Percentiles rank a stretch among this genome's conserved stretches.
Evolutionary conservation across 2,888 invertebrate genomes (phyloP).

Genomic region (Graphium colonna): DNA sequence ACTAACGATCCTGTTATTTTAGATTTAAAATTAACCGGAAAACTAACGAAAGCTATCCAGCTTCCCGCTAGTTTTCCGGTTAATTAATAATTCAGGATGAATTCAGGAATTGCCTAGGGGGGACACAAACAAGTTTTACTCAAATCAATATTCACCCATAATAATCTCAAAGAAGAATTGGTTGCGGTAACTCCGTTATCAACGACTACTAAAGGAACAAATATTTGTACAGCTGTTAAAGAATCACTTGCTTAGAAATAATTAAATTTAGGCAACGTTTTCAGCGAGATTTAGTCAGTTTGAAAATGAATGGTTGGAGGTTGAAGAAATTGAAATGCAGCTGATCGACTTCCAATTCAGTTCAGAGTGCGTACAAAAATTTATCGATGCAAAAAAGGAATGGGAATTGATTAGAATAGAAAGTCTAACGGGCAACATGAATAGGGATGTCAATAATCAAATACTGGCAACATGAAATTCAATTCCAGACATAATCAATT

Average conservation of each 20-base stretch:
- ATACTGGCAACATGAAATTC: slow-evolving; percentile 33
- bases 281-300: slow-evolving; percentile 28
- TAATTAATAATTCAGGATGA: too few species aligned
- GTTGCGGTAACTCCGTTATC: too few species aligned
- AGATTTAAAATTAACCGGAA: too few species aligned
- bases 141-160: too few species aligned
- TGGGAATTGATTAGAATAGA: slow-evolving; percentile 25
- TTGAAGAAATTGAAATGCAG: slow-evolving; percentile 31
- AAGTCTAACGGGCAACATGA: too few species aligned
- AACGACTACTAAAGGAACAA: neutral
- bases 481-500: slow-evolving; percentile 13
- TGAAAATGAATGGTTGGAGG: slow-evolving; percentile 27
- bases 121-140: too few species aligned
- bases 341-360: slow-evolving; percentile 31
- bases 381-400: slow-evolving; percentile 27
- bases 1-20: too few species aligned
- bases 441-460: slow-evolving; percentile 32
- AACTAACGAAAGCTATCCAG: too few species aligned
- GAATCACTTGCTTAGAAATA: slow-evolving; percentile 27
- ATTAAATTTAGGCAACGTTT: slow-evolving; percentile 30
- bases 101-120: too few species aligned
- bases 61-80: too few species aligned
- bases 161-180: too few species aligned
- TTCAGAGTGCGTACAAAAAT: slow-evolving; percentile 29
- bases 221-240: slow-evolving; percentile 16